Conservation (phyloP, 2,113 vertebrate species). For the Dolichotis patagonum region DNA sequence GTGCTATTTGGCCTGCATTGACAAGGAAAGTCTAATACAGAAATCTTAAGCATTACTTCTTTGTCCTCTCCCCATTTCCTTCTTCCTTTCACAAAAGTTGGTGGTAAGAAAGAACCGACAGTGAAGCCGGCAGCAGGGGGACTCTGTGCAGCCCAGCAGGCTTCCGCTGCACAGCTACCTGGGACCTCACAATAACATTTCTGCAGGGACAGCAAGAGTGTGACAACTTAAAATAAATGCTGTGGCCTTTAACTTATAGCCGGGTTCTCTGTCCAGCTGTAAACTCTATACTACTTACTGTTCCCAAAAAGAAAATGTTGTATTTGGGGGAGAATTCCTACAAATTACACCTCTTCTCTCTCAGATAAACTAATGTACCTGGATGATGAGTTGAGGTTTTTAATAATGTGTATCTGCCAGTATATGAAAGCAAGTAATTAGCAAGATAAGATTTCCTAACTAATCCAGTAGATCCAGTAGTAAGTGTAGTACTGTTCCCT, state of each 20-base stretch:
- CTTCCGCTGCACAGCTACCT: neutral
- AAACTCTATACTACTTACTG: neutral
- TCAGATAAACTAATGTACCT: constrained; percentile 8
- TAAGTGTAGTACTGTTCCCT: neutral
- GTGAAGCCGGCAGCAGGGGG: neutral
- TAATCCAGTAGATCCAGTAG: neutral
- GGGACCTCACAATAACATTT: constrained; percentile 12
- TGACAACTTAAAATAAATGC: neutral
- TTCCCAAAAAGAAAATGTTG: neutral
- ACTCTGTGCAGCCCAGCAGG: constrained; percentile 7
- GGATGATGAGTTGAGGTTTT: constrained; percentile 43
- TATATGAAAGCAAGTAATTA: neutral
- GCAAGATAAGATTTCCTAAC: constrained; percentile 20
- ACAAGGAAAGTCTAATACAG: constrained; percentile 49
- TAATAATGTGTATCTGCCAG: neutral
- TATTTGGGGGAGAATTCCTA: neutral
- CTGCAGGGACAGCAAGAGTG: constrained; percentile 22
- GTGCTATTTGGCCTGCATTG: neutral
- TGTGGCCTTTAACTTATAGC: neutral
- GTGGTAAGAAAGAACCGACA: neutral
- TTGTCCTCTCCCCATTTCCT: constrained; percentile 19
- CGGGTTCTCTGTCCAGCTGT: neutral
- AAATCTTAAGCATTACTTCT: constrained; percentile 42
- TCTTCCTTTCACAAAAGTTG: constrained; percentile 48
- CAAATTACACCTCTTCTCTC: neutral